A percentile compares a stretch with the other conserved stretches of the same genome.
phyloP scores from a whole-genome alignment of 2,113 vertebrate species.

The Aegotheles bennettii region DNA sequence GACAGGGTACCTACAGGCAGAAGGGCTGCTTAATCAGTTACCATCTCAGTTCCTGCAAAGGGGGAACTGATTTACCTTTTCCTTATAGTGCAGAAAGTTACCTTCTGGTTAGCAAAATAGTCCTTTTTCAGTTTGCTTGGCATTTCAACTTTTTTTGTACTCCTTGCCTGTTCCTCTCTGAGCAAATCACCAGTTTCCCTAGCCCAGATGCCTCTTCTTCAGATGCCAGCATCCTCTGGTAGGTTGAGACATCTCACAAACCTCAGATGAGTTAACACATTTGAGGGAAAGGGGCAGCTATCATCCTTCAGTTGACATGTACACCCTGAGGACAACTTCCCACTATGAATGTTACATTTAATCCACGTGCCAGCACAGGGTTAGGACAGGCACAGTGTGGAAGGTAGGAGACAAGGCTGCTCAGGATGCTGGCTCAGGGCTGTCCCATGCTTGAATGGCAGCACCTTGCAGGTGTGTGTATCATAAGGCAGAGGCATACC shows the following conservation, averaged over 20 bases:
- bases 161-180: not conserved
- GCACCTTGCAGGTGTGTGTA: not conserved
- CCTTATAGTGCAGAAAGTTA: not conserved
- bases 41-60: not conserved
- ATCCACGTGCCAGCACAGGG: not conserved
- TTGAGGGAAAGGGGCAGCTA: not conserved
- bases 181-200: not conserved
- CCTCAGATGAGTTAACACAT: not conserved
- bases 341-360: accelerated
- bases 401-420: not conserved
- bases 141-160: not conserved
- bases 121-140: not conserved
- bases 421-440: not conserved
- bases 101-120: not conserved
- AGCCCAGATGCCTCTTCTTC: not conserved
- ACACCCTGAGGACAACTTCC: not conserved
- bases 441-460: not conserved
- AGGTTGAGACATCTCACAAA: not conserved
- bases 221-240: not conserved
- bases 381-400: not conserved
- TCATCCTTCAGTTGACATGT: not conserved
- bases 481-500: no score
- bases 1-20: not conserved
- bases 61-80: not conserved
- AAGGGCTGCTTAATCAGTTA: not conserved